Evolutionary conservation across 2,797 vertebrate genomes (phyloP).

Genomic region (Myotis planiceps): DNA sequence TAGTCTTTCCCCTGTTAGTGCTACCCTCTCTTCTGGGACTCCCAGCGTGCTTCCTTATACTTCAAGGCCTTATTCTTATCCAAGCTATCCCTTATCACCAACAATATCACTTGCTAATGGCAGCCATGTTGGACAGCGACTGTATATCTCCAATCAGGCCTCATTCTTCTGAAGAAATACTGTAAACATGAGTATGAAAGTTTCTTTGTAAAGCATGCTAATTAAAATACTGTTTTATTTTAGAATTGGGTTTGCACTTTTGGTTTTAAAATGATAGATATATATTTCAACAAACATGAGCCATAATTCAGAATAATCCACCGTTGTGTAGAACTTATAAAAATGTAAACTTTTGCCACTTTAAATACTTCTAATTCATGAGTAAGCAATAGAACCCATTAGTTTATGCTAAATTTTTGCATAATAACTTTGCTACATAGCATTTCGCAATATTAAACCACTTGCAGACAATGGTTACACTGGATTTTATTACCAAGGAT

Average conservation of each 20-base stretch:
- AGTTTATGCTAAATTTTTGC: slow-evolving; percentile 61
- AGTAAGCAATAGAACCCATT: slow-evolving; percentile 54
- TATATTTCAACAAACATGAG: slow-evolving; percentile 65
- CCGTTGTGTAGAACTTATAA: slow-evolving; percentile 70
- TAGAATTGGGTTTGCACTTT: slow-evolving; percentile 69
- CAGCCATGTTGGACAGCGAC: slow-evolving; percentile 84
- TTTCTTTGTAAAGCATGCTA: slow-evolving; percentile 73
- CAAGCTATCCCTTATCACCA: slow-evolving; percentile 78
- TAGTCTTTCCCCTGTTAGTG: slow-evolving; percentile 82
- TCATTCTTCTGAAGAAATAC: slow-evolving; percentile 83
- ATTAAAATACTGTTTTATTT: slow-evolving; percentile 77
- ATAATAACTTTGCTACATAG: slow-evolving; percentile 70
- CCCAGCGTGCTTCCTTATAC: slow-evolving; percentile 72
- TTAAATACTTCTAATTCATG: slow-evolving; percentile 69
- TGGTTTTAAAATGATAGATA: slow-evolving; percentile 74
- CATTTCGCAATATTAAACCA: slow-evolving; percentile 68
- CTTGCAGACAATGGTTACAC: slow-evolving; percentile 66
- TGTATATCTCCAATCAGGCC: slow-evolving; percentile 85
- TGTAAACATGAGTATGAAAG: slow-evolving; percentile 66
- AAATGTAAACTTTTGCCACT: slow-evolving; percentile 67
- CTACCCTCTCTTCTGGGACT: slow-evolving; percentile 75
- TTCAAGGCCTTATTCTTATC: slow-evolving; percentile 81
- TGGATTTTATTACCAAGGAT: slow-evolving; percentile 77
- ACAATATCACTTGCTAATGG: slow-evolving; percentile 77
- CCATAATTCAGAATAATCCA: slow-evolving; percentile 61